Evolutionary conservation across 2,888 invertebrate species (phyloP).

Genomic region (Epinotia demarniana): DNA sequence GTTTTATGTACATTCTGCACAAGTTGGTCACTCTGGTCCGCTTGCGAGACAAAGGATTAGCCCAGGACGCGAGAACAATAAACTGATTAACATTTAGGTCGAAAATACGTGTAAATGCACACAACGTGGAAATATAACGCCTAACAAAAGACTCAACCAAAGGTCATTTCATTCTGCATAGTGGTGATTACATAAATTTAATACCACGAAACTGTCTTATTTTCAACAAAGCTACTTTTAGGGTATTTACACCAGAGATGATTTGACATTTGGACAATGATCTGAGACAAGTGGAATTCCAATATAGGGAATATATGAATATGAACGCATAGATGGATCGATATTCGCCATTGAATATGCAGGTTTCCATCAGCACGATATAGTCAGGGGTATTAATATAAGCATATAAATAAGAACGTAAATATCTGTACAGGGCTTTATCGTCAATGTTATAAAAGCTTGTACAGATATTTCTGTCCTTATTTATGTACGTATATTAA

Average conservation of each 20-base stretch:
- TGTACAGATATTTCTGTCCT: too few relatives aligned
- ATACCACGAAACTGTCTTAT: background rate
- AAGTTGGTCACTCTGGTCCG: conserved; percentile 18
- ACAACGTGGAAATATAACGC: background rate
- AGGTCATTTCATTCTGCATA: background rate
- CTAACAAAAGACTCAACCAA: background rate
- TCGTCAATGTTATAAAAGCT: too few relatives aligned
- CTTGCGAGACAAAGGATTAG: conserved; percentile 30
- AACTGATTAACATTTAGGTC: conserved; percentile 14
- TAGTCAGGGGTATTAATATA: too few relatives aligned
- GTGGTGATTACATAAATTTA: background rate
- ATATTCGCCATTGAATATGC: too few relatives aligned
- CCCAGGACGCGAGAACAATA: conserved; percentile 22
- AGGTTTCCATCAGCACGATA: too few relatives aligned
- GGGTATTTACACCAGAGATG: background rate
- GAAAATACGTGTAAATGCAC: conserved; percentile 1
- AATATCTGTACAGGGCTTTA: too few relatives aligned
- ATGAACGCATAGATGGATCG: too few relatives aligned
- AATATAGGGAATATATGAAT: too few relatives aligned
- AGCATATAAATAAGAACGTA: too few relatives aligned
- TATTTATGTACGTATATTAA: too few relatives aligned
- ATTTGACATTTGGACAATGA: too few relatives aligned
- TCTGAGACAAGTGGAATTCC: too few relatives aligned
- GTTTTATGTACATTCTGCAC: conserved; percentile 7
- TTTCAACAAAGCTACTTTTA: background rate